These are phyloP conservation scores for Eristalis arbustorum DNA, from an alignment of 2,888 invertebrate genomes.

Conservation along the genomic window DNA sequence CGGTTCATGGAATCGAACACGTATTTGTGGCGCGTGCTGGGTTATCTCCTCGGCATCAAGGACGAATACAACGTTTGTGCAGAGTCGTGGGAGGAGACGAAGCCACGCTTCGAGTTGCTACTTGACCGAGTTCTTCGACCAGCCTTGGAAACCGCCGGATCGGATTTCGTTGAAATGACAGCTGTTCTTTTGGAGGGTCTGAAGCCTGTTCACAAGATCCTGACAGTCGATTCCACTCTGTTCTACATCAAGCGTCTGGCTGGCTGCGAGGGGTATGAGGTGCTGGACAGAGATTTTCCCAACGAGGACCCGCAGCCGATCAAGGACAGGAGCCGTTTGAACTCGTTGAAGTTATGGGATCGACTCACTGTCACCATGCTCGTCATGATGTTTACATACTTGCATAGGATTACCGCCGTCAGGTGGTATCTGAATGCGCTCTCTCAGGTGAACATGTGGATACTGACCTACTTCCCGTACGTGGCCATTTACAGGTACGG, in stretches of 20 bases:
- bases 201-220: conserved; percentile 84
- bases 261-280: conserved; percentile 83
- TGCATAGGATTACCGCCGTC: conserved; percentile 82
- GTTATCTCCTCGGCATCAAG: conserved; percentile 89
- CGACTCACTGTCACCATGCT: conserved; percentile 75
- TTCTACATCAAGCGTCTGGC: conserved; percentile 82
- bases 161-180: conserved; percentile 85
- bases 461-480: conserved; percentile 86
- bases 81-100: conserved; percentile 84
- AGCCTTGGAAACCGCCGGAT: conserved; percentile 82
- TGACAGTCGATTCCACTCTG: conserved; percentile 83
- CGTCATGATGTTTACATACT: conserved; percentile 75
- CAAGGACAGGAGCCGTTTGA: conserved; percentile 79
- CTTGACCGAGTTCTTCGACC: conserved; percentile 84
- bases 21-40: conserved; percentile 92
- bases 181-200: conserved; percentile 85
- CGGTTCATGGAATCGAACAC: conserved; percentile 87
- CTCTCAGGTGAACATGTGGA: conserved; percentile 82
- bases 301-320: conserved; percentile 71
- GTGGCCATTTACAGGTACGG: conserved; percentile 86
- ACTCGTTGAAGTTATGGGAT: conserved; percentile 81
- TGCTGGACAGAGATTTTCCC: conserved; percentile 77
- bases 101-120: conserved; percentile 80
- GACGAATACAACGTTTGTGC: conserved; percentile 89
- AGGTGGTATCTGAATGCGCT: conserved; percentile 84